Evolutionary conservation across 2,888 invertebrate species (phyloP).

Genomic region (Dorcus hopei): DNA sequence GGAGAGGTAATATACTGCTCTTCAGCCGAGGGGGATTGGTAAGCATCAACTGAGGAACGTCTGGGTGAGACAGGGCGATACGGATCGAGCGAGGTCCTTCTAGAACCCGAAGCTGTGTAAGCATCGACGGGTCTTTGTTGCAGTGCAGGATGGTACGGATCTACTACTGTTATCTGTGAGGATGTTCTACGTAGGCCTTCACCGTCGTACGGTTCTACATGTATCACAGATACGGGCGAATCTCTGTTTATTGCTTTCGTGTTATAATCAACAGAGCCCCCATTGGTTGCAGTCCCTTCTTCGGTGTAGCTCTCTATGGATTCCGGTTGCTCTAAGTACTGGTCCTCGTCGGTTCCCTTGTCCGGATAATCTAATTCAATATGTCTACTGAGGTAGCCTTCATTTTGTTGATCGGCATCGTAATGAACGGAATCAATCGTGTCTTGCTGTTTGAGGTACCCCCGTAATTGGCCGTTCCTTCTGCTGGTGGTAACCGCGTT

Average conservation of each 20-base stretch:
- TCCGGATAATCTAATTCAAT: constrained; percentile 15
- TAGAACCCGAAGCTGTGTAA: constrained; percentile 26
- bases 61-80: constrained; percentile 50
- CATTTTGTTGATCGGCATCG: constrained; percentile 37
- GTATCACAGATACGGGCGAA: constrained; percentile 51
- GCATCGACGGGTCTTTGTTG: constrained; percentile 30
- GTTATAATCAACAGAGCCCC: constrained; percentile 34
- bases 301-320: constrained; percentile 52
- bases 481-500: constrained; percentile 9
- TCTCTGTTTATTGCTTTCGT: constrained; percentile 45
- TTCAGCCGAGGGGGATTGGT: constrained; percentile 9
- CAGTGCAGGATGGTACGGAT: constrained; percentile 52
- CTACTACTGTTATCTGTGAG: constrained; percentile 53
- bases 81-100: constrained; percentile 26
- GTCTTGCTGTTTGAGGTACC: constrained; percentile 52
- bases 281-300: constrained; percentile 38
- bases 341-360: constrained; percentile 21
- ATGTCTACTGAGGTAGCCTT: constrained; percentile 16
- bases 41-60: constrained; percentile 43
- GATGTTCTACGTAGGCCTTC: constrained; percentile 41
- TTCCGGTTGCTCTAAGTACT: constrained; percentile 40
- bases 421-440: constrained; percentile 34
- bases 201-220: constrained; percentile 44
- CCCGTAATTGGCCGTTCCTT: constrained; percentile 36
- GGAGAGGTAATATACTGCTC: constrained; percentile 17